phyloP scores from a whole-genome alignment of 2,888 invertebrate genomes.

The Rhyacophila evoluta region DNA sequence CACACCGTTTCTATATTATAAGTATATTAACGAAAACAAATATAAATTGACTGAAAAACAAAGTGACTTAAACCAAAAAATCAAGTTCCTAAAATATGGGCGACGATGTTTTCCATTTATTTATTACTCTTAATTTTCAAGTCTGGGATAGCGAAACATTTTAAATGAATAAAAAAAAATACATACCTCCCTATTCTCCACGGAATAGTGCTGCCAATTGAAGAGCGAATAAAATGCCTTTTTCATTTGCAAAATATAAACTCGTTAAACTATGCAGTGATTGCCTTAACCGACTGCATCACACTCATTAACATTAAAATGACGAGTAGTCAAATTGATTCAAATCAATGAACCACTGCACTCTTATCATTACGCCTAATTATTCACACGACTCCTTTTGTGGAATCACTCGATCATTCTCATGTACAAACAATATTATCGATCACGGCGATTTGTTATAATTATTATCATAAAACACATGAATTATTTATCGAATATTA shows the following conservation, averaged over 20 bases:
- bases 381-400: not conserved
- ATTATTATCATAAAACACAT: no score
- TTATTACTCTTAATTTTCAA: no score
- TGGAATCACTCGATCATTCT: not conserved
- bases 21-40: no score
- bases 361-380: not conserved
- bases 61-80: no score
- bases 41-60: no score
- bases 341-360: slow-evolving; percentile 3
- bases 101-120: no score
- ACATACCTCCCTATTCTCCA: slow-evolving; percentile 33
- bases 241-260: slow-evolving; percentile 44
- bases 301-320: not conserved
- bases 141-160: no score
- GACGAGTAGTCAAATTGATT: not conserved
- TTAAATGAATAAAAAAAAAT: slow-evolving; percentile 33
- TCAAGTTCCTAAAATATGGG: no score
- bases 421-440: not conserved
- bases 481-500: no score
- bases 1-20: no score
- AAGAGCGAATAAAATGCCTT: slow-evolving; percentile 48
- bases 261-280: no score
- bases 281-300: not conserved
- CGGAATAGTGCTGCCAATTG: slow-evolving; percentile 43
- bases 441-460: no score